These are phyloP conservation scores for Abramis brama DNA, from an alignment of 2,113 vertebrate genomes.

Conservation along the genomic window DNA sequence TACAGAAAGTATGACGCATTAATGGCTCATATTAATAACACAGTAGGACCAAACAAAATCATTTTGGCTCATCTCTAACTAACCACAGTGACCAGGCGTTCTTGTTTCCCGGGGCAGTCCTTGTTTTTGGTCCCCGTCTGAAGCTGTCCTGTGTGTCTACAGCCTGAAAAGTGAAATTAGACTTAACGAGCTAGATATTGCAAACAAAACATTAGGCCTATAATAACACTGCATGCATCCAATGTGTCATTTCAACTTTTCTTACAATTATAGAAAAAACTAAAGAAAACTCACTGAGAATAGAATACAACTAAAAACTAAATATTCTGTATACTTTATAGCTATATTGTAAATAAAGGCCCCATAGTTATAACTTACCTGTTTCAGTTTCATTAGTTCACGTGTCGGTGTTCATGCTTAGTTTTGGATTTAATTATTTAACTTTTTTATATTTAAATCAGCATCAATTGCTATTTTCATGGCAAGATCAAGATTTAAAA, in stretches of 20 bases:
- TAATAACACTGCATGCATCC: not conserved
- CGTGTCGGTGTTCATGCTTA: not conserved
- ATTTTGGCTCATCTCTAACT: conserved; percentile 39
- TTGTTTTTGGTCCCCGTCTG: not conserved
- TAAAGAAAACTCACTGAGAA: not conserved
- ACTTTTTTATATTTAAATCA: too few species aligned
- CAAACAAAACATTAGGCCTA: not conserved
- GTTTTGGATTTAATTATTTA: not conserved
- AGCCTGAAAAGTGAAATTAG: conserved; percentile 9
- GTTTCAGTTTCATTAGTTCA: not conserved
- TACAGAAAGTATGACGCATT: conserved; percentile 45
- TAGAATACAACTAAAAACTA: not conserved
- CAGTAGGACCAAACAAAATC: conserved; percentile 54
- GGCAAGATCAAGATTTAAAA: too few species aligned
- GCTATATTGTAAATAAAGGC: not conserved
- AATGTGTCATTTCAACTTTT: not conserved
- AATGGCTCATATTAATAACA: conserved; percentile 62
- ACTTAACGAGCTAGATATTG: not conserved
- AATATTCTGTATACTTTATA: not conserved
- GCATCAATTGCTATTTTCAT: too few species aligned
- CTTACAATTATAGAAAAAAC: not conserved
- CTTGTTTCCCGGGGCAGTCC: not conserved
- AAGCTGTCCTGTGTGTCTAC: not conserved
- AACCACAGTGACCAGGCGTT: conserved; percentile 10
- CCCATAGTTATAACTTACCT: not conserved